Evolutionary conservation across 2,113 vertebrate genomes (phyloP).

Genomic region (Microcebus ravelobensis): DNA sequence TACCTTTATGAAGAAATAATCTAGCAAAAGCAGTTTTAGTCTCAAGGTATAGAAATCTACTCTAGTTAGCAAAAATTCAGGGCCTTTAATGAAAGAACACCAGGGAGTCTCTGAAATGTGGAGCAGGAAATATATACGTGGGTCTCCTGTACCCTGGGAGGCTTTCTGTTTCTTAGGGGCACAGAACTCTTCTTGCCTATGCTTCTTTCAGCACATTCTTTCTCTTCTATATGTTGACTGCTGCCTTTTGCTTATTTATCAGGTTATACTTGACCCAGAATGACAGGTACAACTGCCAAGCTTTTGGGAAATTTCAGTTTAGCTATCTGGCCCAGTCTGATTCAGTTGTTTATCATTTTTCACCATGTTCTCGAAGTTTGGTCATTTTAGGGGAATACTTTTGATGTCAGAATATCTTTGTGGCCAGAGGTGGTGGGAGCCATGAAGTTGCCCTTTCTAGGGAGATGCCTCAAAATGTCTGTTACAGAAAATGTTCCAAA

Average conservation of each 20-base stretch:
- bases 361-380: not conserved
- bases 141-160: not conserved
- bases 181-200: not conserved
- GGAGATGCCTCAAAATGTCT: not conserved
- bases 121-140: not conserved
- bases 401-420: no score
- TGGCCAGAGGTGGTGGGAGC: no score
- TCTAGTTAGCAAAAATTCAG: not conserved
- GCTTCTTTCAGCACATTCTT: not conserved
- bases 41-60: not conserved
- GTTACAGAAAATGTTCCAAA: not conserved
- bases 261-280: not conserved
- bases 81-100: not conserved
- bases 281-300: not conserved
- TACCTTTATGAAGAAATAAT: not conserved
- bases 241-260: not conserved
- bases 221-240: not conserved
- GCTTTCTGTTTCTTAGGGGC: not conserved
- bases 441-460: not conserved
- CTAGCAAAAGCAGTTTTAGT: conserved; percentile 23
- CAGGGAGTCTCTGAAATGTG: not conserved
- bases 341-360: not conserved
- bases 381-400: not conserved
- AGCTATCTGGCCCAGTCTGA: not conserved
- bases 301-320: not conserved